These are phyloP conservation scores for Platycheirus albimanus DNA, from an alignment of 2,888 invertebrate genomes.

Conservation along the genomic window DNA sequence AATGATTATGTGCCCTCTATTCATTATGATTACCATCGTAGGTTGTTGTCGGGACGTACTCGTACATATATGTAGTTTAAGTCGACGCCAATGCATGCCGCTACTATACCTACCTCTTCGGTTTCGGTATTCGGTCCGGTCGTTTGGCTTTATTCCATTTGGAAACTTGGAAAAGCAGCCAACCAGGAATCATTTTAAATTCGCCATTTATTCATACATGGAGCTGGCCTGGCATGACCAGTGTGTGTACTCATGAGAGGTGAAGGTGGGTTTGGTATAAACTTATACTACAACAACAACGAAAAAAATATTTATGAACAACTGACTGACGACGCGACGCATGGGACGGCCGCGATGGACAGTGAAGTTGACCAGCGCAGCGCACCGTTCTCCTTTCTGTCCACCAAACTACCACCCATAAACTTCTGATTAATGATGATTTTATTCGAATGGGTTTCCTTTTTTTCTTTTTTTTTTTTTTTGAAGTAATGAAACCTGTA, in stretches of 20 bases:
- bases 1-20: slow-evolving; percentile 77
- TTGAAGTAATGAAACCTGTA: slow-evolving; percentile 54
- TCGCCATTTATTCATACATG: slow-evolving; percentile 69
- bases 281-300: slow-evolving; percentile 24
- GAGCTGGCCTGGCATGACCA: slow-evolving; percentile 51
- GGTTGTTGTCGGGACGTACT: slow-evolving; percentile 23
- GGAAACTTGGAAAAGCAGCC: slow-evolving; percentile 65
- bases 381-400: slow-evolving; percentile 27
- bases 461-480: background rate
- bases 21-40: slow-evolving; percentile 73
- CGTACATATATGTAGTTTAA: too few relatives aligned
- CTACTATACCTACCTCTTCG: background rate
- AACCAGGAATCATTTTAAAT: slow-evolving; percentile 71
- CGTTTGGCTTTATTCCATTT: slow-evolving; percentile 32
- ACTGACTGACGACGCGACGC: slow-evolving; percentile 59
- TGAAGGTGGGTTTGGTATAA: slow-evolving; percentile 61
- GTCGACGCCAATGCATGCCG: slow-evolving; percentile 25
- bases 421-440: slow-evolving; percentile 74
- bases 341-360: too few relatives aligned
- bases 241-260: slow-evolving; percentile 10
- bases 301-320: slow-evolving; percentile 68
- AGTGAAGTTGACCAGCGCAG: slow-evolving; percentile 40
- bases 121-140: background rate
- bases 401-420: slow-evolving; percentile 40
- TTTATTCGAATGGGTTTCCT: slow-evolving; percentile 66